A percentile compares a stretch with the other conserved stretches of the same genome.
Evolutionary conservation across 1,140 invertebrate species (phyloP).

Genomic region (Apocrypta bakeri): DNA sequence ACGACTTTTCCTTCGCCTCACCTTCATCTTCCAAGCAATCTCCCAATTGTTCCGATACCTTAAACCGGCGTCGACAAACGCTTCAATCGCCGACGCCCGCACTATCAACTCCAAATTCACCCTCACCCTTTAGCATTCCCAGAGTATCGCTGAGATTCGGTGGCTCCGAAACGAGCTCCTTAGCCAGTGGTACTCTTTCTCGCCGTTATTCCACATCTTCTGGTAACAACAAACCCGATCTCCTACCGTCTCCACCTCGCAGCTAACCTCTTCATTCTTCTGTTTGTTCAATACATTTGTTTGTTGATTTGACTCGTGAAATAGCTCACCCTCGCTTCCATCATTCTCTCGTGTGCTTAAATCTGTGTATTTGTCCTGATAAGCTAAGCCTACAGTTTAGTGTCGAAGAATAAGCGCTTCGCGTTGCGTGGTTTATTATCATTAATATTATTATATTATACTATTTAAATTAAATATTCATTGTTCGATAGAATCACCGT

Average conservation of each 20-base stretch:
- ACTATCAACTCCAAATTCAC: slow-evolving; percentile 64
- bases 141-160: slow-evolving; percentile 65
- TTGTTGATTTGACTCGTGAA: background rate
- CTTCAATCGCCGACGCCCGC: background rate
- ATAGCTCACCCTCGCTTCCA: slow-evolving; percentile 7
- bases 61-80: background rate
- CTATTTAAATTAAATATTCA: slow-evolving; percentile 5
- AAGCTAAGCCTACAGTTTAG: background rate
- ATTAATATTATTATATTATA: background rate
- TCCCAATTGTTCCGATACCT: slow-evolving; percentile 1
- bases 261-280: slow-evolving; percentile 58
- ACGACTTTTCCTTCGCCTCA: slow-evolving; percentile 59
- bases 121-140: slow-evolving; percentile 68
- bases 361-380: slow-evolving; percentile 5
- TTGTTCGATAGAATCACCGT: background rate
- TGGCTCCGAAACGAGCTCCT: slow-evolving; percentile 64
- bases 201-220: slow-evolving; percentile 60
- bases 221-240: slow-evolving; percentile 52
- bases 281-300: background rate
- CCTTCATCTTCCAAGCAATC: slow-evolving; percentile 7
- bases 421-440: background rate
- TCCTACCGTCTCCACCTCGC: slow-evolving; percentile 59
- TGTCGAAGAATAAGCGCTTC: slow-evolving; percentile 9
- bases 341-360: slow-evolving; percentile 35
- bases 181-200: slow-evolving; percentile 62